These are phyloP conservation scores for Ochropleura leucogaster DNA, from an alignment of 2,888 invertebrate genomes.

Conservation along the genomic window DNA sequence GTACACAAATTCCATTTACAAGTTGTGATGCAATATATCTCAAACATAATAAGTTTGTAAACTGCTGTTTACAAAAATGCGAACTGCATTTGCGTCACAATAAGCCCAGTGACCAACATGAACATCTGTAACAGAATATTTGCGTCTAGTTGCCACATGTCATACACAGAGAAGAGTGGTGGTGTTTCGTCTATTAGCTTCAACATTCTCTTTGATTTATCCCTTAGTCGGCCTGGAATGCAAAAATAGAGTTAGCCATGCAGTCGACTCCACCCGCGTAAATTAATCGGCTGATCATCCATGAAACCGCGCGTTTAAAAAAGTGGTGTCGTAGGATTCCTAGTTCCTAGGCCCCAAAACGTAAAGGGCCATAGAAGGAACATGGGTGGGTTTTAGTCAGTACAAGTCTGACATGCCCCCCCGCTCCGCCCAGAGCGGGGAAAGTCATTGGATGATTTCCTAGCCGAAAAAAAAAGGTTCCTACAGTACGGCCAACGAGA, in stretches of 20 bases:
- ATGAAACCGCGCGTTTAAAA: background rate
- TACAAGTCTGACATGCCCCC: too few relatives aligned
- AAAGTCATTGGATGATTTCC: too few relatives aligned
- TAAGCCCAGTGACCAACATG: constrained; percentile 68
- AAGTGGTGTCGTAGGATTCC: background rate
- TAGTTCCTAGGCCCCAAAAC: too few relatives aligned
- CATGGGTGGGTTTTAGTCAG: too few relatives aligned
- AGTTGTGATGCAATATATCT: background rate
- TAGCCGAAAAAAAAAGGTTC: too few relatives aligned
- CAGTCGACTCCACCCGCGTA: background rate
- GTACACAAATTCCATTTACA: background rate
- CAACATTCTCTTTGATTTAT: constrained; percentile 80
- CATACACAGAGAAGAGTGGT: constrained; percentile 73
- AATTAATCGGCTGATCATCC: background rate
- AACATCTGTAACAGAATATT: constrained; percentile 68
- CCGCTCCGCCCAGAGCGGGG: too few relatives aligned
- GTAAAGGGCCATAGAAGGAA: too few relatives aligned
- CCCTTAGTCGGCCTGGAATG: constrained; percentile 77
- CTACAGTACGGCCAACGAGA: too few relatives aligned
- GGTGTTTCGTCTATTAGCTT: constrained; percentile 78
- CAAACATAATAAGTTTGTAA: background rate
- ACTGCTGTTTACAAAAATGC: constrained; percentile 63
- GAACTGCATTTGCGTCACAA: constrained; percentile 73
- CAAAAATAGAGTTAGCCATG: background rate
- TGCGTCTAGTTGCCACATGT: constrained; percentile 74